Evolutionary conservation across 2,113 vertebrate genomes (phyloP), one percentile per base, ranked within the genome.

Genomic region (Plestiodon gilberti): DNA sequence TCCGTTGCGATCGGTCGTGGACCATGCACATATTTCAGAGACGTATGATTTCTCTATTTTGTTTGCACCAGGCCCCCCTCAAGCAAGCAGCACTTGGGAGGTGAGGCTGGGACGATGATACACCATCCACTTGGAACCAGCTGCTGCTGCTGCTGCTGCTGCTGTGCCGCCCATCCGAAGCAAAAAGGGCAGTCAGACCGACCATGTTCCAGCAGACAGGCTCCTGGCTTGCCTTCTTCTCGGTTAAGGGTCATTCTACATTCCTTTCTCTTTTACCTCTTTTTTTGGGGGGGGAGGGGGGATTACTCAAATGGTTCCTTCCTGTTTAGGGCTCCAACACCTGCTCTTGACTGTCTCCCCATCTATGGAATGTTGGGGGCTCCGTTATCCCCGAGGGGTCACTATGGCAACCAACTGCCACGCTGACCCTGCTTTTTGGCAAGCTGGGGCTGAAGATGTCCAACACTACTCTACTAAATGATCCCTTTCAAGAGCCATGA

Each of bases 401-500:
- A 69, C 78, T 23, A 75, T 22, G 69, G 85, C 52, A 15, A 81
- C 78, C 25, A 87, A 87, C 85, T 75, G 78, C 70, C 85, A 1
- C 69, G 65, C 35, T 40, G 65, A 80, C 35, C 57, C 78, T 48
- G 30, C 75, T 74, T 8, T 57, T 33, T 35, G 70, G 61, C 28
- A 57, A 30, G 52, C n/a, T 52, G 69, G 75, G 64, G 70, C n/a
- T 57, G 48, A 86, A 74, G 85, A 81, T 86, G 85, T 71, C 22
- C 74, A 57, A 18, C n/a, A n/a, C n/a, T n/a, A n/a, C n/a, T n/a
- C 28, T 43, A 59, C 83, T 48, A 64, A 71, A 87, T 87, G 85
- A 64, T 74, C 70, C 85, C 85, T 38, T 75, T 75, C 85, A 81
- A 38, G 78, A 87, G 85, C 85, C 38, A 87, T 81, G 85, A 81